Evolutionary conservation across 2,888 invertebrate species (phyloP).

Genomic region (Emmelina monodactyla): DNA sequence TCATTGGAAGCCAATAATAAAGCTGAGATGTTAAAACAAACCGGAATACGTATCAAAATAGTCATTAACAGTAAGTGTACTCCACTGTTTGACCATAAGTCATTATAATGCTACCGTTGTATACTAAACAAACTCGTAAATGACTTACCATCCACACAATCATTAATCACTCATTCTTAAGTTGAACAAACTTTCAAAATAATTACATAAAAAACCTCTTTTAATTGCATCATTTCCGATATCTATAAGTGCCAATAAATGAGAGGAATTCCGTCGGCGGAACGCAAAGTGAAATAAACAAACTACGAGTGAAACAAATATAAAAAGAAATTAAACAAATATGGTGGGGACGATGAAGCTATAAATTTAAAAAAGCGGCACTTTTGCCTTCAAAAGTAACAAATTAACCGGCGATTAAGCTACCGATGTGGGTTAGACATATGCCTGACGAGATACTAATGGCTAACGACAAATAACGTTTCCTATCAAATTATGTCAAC

Average conservation of each 20-base stretch:
- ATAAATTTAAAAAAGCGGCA: conserved; percentile 54
- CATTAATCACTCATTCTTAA: conserved; percentile 8
- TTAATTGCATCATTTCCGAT: conserved; percentile 30
- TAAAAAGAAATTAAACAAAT: too few relatives aligned
- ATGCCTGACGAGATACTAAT: too few relatives aligned
- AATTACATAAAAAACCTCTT: conserved; percentile 20
- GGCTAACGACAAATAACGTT: too few relatives aligned
- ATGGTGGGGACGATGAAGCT: conserved; percentile 36
- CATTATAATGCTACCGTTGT: too few relatives aligned
- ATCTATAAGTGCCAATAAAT: conserved; percentile 24
- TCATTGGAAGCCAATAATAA: too few relatives aligned
- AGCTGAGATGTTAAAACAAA: too few relatives aligned
- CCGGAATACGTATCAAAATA: too few relatives aligned
- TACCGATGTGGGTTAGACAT: conserved; percentile 53
- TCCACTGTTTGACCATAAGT: too few relatives aligned
- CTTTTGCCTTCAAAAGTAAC: conserved; percentile 52
- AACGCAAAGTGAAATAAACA: conserved; percentile 23
- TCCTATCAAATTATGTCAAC: too few relatives aligned
- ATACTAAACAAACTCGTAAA: too few relatives aligned
- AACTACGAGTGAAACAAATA: too few relatives aligned
- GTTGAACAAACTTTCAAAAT: background rate
- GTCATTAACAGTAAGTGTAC: too few relatives aligned
- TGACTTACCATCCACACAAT: conserved; percentile 1
- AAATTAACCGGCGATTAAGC: conserved; percentile 64
- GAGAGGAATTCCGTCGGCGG: conserved; percentile 23